phyloP scores from a whole-genome alignment of 2,888 invertebrate species.

The Melinaea marsaeus region DNA sequence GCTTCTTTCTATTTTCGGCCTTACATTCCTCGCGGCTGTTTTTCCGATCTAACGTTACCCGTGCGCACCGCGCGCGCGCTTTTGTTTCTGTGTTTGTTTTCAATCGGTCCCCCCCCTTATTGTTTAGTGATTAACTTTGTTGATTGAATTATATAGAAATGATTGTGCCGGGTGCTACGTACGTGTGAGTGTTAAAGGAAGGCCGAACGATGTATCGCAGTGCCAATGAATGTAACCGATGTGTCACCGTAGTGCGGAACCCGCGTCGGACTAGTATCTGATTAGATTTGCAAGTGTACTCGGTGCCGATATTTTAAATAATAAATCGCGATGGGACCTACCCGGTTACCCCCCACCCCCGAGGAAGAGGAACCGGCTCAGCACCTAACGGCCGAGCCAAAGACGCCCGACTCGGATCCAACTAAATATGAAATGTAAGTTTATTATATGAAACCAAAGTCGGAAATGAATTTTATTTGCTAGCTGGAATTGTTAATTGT shows the following conservation, averaged over 20 bases:
- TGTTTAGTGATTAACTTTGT: constrained; percentile 12
- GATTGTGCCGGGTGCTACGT: constrained; percentile 12
- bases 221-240: constrained; percentile 47
- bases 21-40: constrained; percentile 75
- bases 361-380: constrained; percentile 62
- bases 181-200: constrained; percentile 22
- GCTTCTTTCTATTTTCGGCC: constrained; percentile 75
- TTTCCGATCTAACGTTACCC: constrained; percentile 76
- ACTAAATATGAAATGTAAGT: constrained; percentile 56
- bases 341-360: constrained; percentile 64
- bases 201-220: constrained; percentile 45
- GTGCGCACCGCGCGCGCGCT: constrained; percentile 66
- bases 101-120: constrained; percentile 5
- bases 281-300: constrained; percentile 37
- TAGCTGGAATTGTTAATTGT: too few species aligned
- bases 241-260: constrained; percentile 45
- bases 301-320: constrained; percentile 34
- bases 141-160: constrained; percentile 3
- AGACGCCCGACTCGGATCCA: constrained; percentile 45
- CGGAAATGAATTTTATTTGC: too few species aligned
- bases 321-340: constrained; percentile 56
- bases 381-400: constrained; percentile 45
- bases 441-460: not conserved
- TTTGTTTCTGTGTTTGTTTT: constrained; percentile 49
- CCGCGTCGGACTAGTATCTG: constrained; percentile 54